Evolutionary conservation across 2,797 vertebrate species (phyloP).

Genomic region (Enteromius fasciolatus): DNA sequence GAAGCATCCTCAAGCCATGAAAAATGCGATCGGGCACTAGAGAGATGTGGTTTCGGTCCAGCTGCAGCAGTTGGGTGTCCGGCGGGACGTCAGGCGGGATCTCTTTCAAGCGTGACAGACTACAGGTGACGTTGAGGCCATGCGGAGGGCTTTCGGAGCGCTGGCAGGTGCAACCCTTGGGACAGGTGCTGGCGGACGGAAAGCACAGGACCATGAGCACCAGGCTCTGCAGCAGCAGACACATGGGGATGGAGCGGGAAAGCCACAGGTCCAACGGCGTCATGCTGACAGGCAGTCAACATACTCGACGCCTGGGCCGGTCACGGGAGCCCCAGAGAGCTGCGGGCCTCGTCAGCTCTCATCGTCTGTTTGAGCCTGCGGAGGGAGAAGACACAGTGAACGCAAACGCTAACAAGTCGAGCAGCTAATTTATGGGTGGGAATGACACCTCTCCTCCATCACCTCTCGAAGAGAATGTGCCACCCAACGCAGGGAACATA

Average conservation of each 20-base stretch:
- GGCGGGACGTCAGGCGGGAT: constrained; percentile 92
- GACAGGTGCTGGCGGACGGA: constrained; percentile 98
- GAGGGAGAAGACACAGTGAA: constrained; percentile 61
- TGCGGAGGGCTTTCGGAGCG: constrained; percentile 80
- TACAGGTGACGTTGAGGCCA: constrained; percentile 93
- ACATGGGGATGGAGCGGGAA: constrained; percentile 97
- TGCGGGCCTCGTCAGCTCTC: constrained; percentile 63
- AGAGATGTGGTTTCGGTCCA: constrained; percentile 97
- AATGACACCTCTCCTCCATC: constrained; percentile 17
- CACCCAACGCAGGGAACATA: constrained; percentile 1
- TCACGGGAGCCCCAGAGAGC: constrained; percentile 68
- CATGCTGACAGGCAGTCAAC: constrained; percentile 92
- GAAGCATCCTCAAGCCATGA: constrained; percentile 89
- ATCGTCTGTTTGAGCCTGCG: constrained; percentile 72
- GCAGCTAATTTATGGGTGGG: constrained; percentile 14
- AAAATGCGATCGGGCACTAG: constrained; percentile 94
- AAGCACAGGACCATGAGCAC: constrained; percentile 98
- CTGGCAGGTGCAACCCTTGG: constrained; percentile 93
- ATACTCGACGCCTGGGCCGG: constrained; percentile 78
- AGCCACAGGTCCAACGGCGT: constrained; percentile 98
- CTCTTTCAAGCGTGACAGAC: constrained; percentile 94
- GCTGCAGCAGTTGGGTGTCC: constrained; percentile 89
- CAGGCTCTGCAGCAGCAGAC: constrained; percentile 97
- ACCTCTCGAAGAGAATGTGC: not conserved
- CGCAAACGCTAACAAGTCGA: not conserved